These are phyloP conservation scores for Perca fluviatilis DNA, from an alignment of 2,113 vertebrate species.

Conservation along the genomic window DNA sequence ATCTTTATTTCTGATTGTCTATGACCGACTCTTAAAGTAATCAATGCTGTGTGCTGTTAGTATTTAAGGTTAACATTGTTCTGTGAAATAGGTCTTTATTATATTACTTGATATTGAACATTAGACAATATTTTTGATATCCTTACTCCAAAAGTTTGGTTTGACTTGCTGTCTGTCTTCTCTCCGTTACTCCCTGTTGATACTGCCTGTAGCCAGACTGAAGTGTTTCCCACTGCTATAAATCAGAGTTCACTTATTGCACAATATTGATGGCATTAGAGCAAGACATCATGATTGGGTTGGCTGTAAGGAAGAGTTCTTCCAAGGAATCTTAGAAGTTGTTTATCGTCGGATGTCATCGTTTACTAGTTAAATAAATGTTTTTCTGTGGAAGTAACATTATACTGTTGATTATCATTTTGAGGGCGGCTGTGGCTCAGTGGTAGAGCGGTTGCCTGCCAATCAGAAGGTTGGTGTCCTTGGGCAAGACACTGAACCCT, in stretches of 20 bases:
- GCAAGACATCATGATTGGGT: background rate
- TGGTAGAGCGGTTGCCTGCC: too few species aligned
- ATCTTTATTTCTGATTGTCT: background rate
- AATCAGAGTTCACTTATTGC: constrained; percentile 20
- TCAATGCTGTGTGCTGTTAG: background rate
- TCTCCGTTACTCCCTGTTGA: background rate
- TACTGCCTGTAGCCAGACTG: background rate
- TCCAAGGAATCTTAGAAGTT: constrained; percentile 25
- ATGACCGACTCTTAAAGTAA: background rate
- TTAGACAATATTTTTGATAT: background rate
- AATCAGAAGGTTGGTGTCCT: too few species aligned
- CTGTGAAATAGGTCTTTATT: background rate
- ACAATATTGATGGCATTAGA: background rate
- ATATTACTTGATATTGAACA: background rate
- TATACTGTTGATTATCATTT: background rate
- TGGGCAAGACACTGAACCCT: too few species aligned
- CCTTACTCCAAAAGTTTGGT: background rate
- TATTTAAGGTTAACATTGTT: background rate
- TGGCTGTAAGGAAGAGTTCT: background rate
- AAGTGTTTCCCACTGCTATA: constrained; percentile 3
- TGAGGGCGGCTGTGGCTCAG: background rate
- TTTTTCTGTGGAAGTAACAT: background rate
- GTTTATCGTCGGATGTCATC: background rate
- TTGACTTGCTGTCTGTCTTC: background rate
- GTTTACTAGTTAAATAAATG: background rate